Percentiles rank a stretch among this genome's conserved stretches.
phyloP scores from a whole-genome alignment of 2,113 vertebrate genomes.

The Ahaetulla prasina region DNA sequence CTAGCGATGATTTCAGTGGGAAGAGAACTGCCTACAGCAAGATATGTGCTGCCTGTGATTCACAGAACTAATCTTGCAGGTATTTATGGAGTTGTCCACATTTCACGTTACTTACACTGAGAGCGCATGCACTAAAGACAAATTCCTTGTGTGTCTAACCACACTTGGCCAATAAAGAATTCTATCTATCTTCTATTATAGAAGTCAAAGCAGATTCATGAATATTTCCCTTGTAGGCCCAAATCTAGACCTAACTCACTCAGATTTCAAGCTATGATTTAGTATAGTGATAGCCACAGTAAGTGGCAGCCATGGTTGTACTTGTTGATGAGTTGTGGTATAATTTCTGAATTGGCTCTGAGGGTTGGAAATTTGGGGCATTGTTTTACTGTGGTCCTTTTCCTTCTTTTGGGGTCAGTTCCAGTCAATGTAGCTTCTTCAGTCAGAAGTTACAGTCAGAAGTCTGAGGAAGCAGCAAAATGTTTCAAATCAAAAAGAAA shows the following conservation, averaged over 20 bases:
- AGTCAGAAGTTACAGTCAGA: background rate
- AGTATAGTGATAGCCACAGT: background rate
- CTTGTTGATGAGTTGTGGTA: background rate
- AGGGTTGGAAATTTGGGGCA: background rate
- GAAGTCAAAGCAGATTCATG: background rate
- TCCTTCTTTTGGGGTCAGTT: background rate
- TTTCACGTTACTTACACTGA: background rate
- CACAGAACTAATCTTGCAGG: background rate
- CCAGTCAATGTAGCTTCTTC: background rate
- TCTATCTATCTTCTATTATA: background rate
- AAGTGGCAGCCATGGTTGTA: background rate
- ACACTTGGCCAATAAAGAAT: too few species aligned
- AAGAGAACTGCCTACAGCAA: background rate
- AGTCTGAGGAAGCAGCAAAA: background rate
- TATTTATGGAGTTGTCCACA: background rate
- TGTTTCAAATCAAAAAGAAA: background rate
- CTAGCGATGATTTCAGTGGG: background rate
- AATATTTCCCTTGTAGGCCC: background rate
- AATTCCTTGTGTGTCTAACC: too few species aligned
- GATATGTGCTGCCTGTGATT: background rate
- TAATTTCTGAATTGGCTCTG: background rate
- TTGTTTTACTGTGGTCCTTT: background rate
- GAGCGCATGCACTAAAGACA: too few species aligned
- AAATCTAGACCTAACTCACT: background rate
- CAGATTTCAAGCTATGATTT: background rate